A percentile compares a stretch with the other conserved stretches of the same genome.
These are phyloP conservation scores for Nerophis ophidion DNA, from an alignment of 2,113 vertebrate genomes.

Conservation along the genomic window DNA sequence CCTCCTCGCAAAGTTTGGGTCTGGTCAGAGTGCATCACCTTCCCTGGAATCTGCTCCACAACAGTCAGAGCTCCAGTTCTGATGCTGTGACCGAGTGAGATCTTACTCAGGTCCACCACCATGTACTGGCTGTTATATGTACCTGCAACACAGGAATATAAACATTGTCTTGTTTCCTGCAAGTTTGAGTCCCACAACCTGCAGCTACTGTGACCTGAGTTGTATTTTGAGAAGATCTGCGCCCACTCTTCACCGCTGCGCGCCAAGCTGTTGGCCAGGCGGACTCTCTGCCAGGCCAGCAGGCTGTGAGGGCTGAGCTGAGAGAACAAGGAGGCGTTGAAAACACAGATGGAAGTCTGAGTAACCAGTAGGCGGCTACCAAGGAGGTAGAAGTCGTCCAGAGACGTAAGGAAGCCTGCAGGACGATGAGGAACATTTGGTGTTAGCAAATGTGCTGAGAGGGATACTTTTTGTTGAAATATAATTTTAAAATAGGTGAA, in stretches of 20 bases:
- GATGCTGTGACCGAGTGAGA: slow-evolving; percentile 70
- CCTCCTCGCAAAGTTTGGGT: slow-evolving; percentile 79
- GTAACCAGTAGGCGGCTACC: slow-evolving; percentile 81
- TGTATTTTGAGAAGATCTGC: slow-evolving; percentile 75
- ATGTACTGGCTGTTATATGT: slow-evolving; percentile 93
- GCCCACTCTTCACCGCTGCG: slow-evolving; percentile 76
- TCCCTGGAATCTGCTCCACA: slow-evolving; percentile 85
- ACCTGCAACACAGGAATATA: slow-evolving; percentile 53
- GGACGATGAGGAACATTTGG: background rate
- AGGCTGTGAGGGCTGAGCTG: slow-evolving; percentile 75
- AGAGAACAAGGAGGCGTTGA: slow-evolving; percentile 74
- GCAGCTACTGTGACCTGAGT: slow-evolving; percentile 72
- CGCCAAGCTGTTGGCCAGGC: slow-evolving; percentile 81
- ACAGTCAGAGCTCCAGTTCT: slow-evolving; percentile 74
- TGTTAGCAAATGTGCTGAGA: background rate
- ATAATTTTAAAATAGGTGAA: background rate
- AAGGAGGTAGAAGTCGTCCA: slow-evolving; percentile 89
- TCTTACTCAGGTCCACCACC: slow-evolving; percentile 82
- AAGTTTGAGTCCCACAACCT: background rate
- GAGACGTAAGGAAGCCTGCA: slow-evolving; percentile 80
- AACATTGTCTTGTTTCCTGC: background rate
- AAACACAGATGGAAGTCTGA: slow-evolving; percentile 85
- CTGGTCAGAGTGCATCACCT: slow-evolving; percentile 81
- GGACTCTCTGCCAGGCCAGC: slow-evolving; percentile 86
- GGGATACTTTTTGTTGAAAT: background rate